Base-by-base conservation (phyloP, 2,113 vertebrate species). In the Myotis brandtii region DNA sequence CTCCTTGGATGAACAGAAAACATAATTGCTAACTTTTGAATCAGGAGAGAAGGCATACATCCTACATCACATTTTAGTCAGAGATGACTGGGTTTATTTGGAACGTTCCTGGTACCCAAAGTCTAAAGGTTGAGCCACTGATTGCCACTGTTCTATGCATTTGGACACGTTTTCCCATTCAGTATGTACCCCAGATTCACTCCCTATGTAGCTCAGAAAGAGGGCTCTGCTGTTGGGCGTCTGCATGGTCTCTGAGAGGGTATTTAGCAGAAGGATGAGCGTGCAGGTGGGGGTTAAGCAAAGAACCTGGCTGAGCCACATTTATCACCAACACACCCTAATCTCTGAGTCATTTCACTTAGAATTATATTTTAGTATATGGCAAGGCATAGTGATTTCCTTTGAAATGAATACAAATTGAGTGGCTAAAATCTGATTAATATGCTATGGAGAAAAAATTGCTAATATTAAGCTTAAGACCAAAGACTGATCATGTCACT, bases 371-470 rank as follows among this genome's bases (percentile, higher is more conserved):
- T 83, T 54, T 43, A 80, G 69, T 34, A 59, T 64, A 48, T 48
- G 56, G 23, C 34, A 93, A 43, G 86, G 82, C 34, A 92, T 37
- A 70, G 30, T 40, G 40, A 62, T 66, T 70, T 92, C 85, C 40
- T 95, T 72, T 64, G 66, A 70, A 69, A 75, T 84, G 37, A 86
- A 91, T 37, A 94, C 90, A 95, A 91, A 46, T 17, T 23, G 23
- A 89, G 20, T 80, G 72, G 48, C 75, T 95, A 76, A 89, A 70
- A 50, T 18, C 69, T 96, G 62, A 96, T 21, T 37, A 75, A 86
- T 76, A 89, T 43, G 46, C 80, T 79, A 94, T 34, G 67, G 54
- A 97, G 85, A 76, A 93, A 90, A 95, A 88, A 90, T 90, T 40
- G 56, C 27, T 82, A 94, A 46, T 25, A 46, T 37, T 85, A 79